Evolutionary conservation across 2,888 invertebrate species (phyloP).

Genomic region (Aleiodes alternator): DNA sequence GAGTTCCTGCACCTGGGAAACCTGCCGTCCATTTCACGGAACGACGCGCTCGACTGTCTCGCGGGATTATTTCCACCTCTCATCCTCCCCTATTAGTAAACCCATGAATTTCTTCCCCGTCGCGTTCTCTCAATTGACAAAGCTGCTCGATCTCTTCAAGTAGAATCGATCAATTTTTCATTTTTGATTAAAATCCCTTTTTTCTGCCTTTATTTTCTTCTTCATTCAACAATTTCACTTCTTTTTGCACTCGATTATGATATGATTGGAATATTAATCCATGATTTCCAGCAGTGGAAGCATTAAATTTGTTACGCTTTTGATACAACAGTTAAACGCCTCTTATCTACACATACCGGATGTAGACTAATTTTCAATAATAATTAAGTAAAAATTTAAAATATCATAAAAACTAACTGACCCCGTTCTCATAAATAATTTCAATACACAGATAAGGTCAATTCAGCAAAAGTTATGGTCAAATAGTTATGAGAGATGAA

Average conservation of each 20-base stretch:
- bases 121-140: conserved; percentile 26
- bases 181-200: conserved; percentile 19
- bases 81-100: conserved; percentile 23
- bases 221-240: not conserved
- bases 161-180: conserved; percentile 27
- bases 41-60: conserved; percentile 58
- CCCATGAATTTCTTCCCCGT: conserved; percentile 35
- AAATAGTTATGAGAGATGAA: not conserved
- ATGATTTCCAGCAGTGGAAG: conserved; percentile 8
- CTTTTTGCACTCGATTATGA: not conserved
- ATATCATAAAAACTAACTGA: conserved; percentile 32
- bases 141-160: not conserved
- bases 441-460: not conserved
- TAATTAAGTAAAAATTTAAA: not conserved
- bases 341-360: conserved; percentile 6
- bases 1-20: conserved; percentile 54
- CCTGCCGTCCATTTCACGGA: conserved; percentile 58
- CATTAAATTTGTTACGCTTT: conserved; percentile 14
- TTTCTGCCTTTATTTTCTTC: not conserved
- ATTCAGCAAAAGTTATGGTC: conserved; percentile 6
- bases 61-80: conserved; percentile 56
- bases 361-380: conserved; percentile 19
- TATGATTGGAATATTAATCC: conserved; percentile 11
- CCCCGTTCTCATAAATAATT: conserved; percentile 38
- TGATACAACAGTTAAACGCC: not conserved